Percentiles rank a stretch among this genome's conserved stretches.
These are phyloP conservation scores for Panthera tigris DNA, from an alignment of 2,113 vertebrate genomes.

Conservation along the genomic window DNA sequence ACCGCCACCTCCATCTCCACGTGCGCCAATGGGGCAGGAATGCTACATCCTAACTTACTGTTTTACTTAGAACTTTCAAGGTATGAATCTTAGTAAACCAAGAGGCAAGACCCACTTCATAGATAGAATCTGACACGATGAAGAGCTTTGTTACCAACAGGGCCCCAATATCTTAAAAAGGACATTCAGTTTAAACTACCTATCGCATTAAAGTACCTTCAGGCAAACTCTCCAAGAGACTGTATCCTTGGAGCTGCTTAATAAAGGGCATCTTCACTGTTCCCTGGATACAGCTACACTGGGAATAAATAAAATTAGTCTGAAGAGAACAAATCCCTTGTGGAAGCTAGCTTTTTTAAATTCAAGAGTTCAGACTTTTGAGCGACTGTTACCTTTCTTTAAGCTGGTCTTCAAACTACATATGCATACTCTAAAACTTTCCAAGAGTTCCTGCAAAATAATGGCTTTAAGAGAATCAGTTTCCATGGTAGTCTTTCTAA, in stretches of 20 bases:
- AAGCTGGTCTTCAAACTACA: neutral
- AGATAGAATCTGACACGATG: neutral
- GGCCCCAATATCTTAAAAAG: neutral
- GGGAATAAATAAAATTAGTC: conserved; percentile 14
- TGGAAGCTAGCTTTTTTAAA: neutral
- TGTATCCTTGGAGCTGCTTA: neutral
- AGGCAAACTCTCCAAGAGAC: neutral
- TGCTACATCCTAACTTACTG: neutral
- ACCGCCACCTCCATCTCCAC: neutral
- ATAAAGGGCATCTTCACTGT: neutral
- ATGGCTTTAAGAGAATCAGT: neutral
- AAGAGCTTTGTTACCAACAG: neutral
- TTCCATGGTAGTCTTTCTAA: neutral
- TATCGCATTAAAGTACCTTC: neutral
- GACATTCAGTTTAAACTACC: neutral
- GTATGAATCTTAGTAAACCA: neutral
- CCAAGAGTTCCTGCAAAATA: neutral
- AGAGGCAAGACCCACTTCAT: neutral
- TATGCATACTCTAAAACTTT: neutral
- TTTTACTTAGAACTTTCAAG: neutral
- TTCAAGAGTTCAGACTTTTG: neutral
- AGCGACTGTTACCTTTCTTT: neutral
- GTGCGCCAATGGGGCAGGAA: neutral
- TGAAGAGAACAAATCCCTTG: neutral
- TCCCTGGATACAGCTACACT: neutral